phyloP scores from a whole-genome alignment of 2,113 vertebrate genomes.

The Actenoides hombroni region DNA sequence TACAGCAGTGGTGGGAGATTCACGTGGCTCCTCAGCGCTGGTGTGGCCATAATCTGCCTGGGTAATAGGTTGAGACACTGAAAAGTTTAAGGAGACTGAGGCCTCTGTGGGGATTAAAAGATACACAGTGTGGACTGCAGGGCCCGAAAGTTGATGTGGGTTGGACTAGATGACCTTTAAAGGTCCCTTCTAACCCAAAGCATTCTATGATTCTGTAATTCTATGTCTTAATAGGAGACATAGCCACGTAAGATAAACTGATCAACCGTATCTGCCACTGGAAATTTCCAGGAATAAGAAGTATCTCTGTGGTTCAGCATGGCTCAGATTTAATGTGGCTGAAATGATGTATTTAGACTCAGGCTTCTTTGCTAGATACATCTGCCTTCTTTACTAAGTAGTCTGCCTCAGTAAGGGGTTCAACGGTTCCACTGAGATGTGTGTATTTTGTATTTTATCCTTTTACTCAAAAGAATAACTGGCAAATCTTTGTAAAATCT shows the following conservation, averaged over 20 bases:
- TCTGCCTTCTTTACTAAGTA: not conserved
- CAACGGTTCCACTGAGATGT: not conserved
- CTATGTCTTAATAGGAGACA: not conserved
- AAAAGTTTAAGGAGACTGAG: not conserved
- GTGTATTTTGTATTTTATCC: not conserved
- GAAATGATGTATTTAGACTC: not conserved
- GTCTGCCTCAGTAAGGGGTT: not conserved
- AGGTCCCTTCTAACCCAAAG: not conserved
- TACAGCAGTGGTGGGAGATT: not conserved
- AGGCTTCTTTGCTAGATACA: not conserved
- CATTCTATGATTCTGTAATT: not conserved
- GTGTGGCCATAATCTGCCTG: not conserved
- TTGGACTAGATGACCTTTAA: not conserved
- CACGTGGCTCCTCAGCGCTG: not conserved
- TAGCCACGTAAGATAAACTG: not conserved
- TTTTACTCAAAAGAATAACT: not conserved
- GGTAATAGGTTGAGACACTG: not conserved
- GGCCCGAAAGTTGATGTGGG: not conserved
- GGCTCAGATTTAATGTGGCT: not conserved
- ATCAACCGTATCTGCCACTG: not conserved
- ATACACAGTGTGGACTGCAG: accelerated
- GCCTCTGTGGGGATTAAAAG: not conserved
- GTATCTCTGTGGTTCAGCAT: not conserved
- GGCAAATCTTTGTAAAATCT: not conserved
- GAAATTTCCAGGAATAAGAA: not conserved